Evolutionary conservation across 2,113 vertebrate genomes (phyloP).

Genomic region (Ophiodon elongatus): DNA sequence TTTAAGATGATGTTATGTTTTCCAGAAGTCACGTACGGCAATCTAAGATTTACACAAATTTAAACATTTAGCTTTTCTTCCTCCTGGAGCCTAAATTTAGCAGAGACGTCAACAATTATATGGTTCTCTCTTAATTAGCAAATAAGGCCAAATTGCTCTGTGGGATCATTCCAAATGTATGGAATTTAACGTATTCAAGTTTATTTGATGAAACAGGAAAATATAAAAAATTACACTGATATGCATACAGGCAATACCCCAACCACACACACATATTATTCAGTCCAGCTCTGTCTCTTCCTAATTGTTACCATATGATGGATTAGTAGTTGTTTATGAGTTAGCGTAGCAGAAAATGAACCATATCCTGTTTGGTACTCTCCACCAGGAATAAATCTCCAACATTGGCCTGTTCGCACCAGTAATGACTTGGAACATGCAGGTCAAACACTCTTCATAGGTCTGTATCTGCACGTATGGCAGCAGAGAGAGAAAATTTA

Average conservation of each 20-base stretch:
- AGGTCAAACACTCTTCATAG: conserved; percentile 15
- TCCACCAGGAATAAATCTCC: conserved; percentile 52
- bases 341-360: conserved; percentile 51
- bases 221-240: neutral
- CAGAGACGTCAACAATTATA: conserved; percentile 15
- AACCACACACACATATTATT: conserved; percentile 11
- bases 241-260: neutral
- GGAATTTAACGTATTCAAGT: neutral
- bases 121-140: conserved; percentile 9
- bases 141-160: neutral
- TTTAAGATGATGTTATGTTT: neutral
- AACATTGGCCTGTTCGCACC: conserved; percentile 56
- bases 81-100: conserved; percentile 6
- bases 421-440: conserved; percentile 46
- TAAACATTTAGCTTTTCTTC: conserved; percentile 12
- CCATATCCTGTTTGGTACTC: conserved; percentile 60
- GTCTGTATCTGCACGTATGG: conserved; percentile 2
- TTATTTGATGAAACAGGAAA: neutral
- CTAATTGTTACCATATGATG: conserved; percentile 54
- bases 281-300: conserved; percentile 18
- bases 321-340: conserved; percentile 62
- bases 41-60: conserved; percentile 4
- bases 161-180: conserved; percentile 11
- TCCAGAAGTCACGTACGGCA: neutral
- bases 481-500: conserved; percentile 3